Evolutionary conservation across 30 jellyfish, hydroid and myxozoan genomes (phyloP).

Genomic region (Rhopilema esculentum): DNA sequence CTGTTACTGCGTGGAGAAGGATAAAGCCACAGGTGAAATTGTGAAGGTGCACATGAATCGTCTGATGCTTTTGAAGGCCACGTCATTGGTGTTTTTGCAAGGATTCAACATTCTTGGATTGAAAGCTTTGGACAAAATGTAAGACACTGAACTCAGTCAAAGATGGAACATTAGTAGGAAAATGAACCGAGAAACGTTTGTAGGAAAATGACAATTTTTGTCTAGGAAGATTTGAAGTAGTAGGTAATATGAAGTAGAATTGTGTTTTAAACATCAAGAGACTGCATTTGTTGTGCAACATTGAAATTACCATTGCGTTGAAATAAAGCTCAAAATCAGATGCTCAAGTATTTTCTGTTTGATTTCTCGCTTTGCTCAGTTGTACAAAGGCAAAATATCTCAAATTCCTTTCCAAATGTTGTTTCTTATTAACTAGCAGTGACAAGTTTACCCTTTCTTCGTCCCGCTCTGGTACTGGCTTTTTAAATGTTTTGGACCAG

Average conservation of each 20-base stretch:
- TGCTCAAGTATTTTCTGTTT: not conserved
- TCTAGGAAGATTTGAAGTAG: not conserved
- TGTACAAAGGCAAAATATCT: too few species aligned
- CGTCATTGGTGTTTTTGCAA: constrained; percentile 73
- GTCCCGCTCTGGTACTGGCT: too few species aligned
- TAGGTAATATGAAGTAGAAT: not conserved
- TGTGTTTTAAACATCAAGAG: not conserved
- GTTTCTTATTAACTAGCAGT: too few species aligned
- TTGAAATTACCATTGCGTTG: not conserved
- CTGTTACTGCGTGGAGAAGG: constrained; percentile 86
- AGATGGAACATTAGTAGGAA: too few species aligned
- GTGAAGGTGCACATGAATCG: constrained; percentile 92
- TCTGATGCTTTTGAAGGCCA: constrained; percentile 84
- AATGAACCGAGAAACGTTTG: not conserved
- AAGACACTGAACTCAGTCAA: not conserved
- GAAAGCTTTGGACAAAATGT: constrained; percentile 84
- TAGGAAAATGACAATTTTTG: not conserved
- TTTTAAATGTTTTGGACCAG: too few species aligned
- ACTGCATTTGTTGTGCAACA: not conserved
- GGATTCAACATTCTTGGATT: constrained; percentile 94
- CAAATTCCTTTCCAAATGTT: too few species aligned
- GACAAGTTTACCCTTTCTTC: too few species aligned
- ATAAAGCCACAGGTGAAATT: constrained; percentile 84
- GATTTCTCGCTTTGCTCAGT: too few species aligned
- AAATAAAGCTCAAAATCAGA: too few species aligned